phyloP scores from a whole-genome alignment of 2,797 vertebrate species.

The Phataginus tricuspis region DNA sequence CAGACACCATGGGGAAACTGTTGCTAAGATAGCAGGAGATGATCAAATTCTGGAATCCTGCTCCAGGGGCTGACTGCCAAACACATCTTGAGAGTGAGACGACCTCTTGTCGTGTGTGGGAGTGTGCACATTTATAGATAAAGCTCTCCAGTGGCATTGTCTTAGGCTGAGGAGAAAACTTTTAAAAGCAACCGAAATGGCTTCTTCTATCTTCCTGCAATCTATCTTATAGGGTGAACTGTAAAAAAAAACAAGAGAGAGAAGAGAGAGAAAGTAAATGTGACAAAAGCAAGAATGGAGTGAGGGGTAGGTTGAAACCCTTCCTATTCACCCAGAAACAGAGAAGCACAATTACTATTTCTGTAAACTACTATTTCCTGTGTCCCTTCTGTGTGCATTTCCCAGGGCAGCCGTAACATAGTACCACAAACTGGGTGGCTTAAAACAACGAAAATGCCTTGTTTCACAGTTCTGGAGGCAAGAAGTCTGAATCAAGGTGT shows the following conservation, averaged over 20 bases:
- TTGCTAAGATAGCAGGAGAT: constrained; percentile 43
- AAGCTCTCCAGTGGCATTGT: background rate
- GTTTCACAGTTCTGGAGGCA: background rate
- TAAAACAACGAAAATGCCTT: background rate
- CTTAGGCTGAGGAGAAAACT: background rate
- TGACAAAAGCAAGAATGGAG: background rate
- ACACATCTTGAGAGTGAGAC: background rate
- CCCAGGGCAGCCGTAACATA: background rate
- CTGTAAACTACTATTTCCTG: background rate
- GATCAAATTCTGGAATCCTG: constrained; percentile 36
- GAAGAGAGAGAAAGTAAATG: background rate
- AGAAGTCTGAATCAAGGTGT: background rate
- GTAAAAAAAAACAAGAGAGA: background rate
- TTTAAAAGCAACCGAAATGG: background rate
- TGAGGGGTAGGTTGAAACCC: background rate
- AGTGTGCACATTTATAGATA: background rate
- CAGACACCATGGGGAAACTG: background rate
- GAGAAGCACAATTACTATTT: background rate
- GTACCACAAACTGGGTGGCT: background rate
- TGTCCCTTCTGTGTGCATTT: background rate
- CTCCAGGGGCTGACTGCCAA: background rate
- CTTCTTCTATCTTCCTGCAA: background rate
- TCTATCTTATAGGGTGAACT: background rate
- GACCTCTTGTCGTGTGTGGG: background rate
- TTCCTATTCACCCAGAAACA: background rate